Evolutionary conservation across 2,888 invertebrate species (phyloP).

Genomic region (Tenthredo scrophulariae): DNA sequence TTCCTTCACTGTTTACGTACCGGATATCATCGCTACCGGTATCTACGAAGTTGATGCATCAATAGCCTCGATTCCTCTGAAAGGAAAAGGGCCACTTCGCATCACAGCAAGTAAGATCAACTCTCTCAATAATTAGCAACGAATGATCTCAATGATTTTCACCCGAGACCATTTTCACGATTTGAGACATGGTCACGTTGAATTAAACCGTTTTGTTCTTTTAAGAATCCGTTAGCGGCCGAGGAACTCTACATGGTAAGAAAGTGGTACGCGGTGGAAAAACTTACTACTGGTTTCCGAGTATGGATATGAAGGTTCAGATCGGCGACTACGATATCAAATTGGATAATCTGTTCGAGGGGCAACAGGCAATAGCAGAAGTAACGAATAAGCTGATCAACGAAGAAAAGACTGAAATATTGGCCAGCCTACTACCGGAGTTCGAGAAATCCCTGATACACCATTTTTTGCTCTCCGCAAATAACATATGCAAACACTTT

Average conservation of each 20-base stretch:
- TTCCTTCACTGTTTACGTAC: not conserved
- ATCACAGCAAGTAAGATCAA: conserved; percentile 16
- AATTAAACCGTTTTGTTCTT: not conserved
- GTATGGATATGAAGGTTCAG: not conserved
- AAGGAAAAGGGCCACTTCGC: conserved; percentile 4
- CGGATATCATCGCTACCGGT: not conserved
- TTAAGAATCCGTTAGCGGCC: not conserved
- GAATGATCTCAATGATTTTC: not conserved
- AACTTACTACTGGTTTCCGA: not conserved
- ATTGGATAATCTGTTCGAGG: not conserved
- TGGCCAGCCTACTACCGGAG: not conserved
- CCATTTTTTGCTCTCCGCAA: not conserved
- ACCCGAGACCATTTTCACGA: not conserved
- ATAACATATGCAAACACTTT: conserved; percentile 13
- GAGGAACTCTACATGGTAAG: conserved; percentile 55
- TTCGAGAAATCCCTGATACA: not conserved
- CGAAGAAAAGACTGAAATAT: not conserved
- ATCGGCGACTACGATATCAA: not conserved
- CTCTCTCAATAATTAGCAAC: not conserved
- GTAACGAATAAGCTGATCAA: conserved; percentile 1
- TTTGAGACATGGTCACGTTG: not conserved
- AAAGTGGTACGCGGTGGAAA: not conserved
- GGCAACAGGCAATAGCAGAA: not conserved
- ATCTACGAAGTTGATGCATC: conserved; percentile 21
- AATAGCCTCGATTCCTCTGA: conserved; percentile 24